phyloP scores from a whole-genome alignment of 92 coral and sea anemone genomes.

The Epizoanthus illoricatus region DNA sequence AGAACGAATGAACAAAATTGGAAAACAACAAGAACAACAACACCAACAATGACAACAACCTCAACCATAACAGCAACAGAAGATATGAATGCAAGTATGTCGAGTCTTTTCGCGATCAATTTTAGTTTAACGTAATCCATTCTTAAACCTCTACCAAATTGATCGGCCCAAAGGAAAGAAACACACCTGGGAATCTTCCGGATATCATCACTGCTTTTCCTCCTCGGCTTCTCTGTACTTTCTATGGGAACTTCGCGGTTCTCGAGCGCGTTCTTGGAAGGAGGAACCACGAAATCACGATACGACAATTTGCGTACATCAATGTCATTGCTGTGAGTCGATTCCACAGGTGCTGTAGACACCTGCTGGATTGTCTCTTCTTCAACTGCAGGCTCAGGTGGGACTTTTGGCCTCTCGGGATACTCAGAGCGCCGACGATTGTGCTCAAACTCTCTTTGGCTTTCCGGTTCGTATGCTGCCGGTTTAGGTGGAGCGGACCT shows the following conservation, averaged over 20 bases:
- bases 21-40: too few relatives aligned
- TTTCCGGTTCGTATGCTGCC: background rate
- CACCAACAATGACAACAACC: too few relatives aligned
- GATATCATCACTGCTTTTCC: conserved; percentile 12
- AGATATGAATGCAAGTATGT: too few relatives aligned
- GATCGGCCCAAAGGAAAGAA: too few relatives aligned
- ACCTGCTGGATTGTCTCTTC: conserved; percentile 10
- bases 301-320: conserved; percentile 51
- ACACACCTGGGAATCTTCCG: conserved; percentile 24
- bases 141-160: too few relatives aligned
- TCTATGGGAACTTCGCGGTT: conserved; percentile 38
- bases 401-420: background rate
- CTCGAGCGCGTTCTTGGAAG: conserved; percentile 47
- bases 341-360: conserved; percentile 14
- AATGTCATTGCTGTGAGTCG: background rate
- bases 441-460: background rate
- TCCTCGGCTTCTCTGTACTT: background rate
- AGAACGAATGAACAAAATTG: too few relatives aligned
- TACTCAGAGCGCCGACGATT: background rate
- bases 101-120: too few relatives aligned
- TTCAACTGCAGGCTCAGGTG: background rate
- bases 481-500: conserved; percentile 29
- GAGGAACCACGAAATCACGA: conserved; percentile 60
- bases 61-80: too few relatives aligned
- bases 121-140: too few relatives aligned